These are phyloP conservation scores for Sebastes oblongus DNA, from an alignment of 2,797 vertebrate genomes.

Conservation along the genomic window DNA sequence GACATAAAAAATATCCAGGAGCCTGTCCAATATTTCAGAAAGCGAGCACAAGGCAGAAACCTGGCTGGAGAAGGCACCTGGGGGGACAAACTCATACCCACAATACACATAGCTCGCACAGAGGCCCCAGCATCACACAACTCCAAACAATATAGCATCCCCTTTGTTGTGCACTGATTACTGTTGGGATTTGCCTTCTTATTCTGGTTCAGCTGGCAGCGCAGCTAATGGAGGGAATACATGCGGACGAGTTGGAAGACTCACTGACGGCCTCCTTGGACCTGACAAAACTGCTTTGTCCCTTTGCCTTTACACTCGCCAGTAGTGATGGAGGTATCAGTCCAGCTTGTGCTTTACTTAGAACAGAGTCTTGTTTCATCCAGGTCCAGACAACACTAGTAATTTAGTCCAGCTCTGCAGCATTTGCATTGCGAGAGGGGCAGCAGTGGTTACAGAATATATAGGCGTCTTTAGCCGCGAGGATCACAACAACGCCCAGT, in stretches of 20 bases:
- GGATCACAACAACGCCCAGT: constrained; percentile 25
- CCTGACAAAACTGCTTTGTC: constrained; percentile 41
- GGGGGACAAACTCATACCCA: constrained; percentile 39
- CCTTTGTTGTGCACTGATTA: constrained; percentile 61
- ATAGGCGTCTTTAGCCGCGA: constrained; percentile 24
- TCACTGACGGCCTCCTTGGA: constrained; percentile 42
- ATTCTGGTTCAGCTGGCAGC: constrained; percentile 62
- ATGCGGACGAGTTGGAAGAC: constrained; percentile 41
- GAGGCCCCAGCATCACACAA: constrained; percentile 38
- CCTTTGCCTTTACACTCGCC: constrained; percentile 14
- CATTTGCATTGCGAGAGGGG: constrained; percentile 22
- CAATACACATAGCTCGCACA: constrained; percentile 41
- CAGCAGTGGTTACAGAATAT: constrained; percentile 32
- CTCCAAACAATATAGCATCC: constrained; percentile 48
- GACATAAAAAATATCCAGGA: constrained; percentile 47
- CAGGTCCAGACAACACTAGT: constrained; percentile 25
- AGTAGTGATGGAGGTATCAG: constrained; percentile 29
- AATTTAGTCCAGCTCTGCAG: constrained; percentile 22
- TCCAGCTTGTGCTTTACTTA: constrained; percentile 31
- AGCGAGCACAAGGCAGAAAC: constrained; percentile 39
- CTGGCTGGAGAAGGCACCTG: constrained; percentile 47
- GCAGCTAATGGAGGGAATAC: constrained; percentile 50
- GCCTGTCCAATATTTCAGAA: constrained; percentile 61
- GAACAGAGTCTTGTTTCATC: constrained; percentile 33
- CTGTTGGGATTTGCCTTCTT: constrained; percentile 58